phyloP scores from a whole-genome alignment of 2,797 vertebrate genomes.

The Ficedula albicollis region DNA sequence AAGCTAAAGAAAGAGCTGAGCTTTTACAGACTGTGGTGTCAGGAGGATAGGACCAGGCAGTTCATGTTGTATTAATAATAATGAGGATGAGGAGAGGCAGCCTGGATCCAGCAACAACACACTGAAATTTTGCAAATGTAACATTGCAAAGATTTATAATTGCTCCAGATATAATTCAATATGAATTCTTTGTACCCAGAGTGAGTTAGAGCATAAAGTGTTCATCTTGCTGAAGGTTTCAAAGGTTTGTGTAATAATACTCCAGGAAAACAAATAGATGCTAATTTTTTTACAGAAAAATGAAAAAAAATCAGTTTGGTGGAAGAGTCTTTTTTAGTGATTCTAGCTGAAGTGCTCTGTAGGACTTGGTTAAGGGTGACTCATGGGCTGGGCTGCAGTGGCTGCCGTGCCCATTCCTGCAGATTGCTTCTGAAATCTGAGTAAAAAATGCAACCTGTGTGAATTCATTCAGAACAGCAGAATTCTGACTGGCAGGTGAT shows the following conservation, averaged over 20 bases:
- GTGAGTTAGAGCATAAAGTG: background rate
- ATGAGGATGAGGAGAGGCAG: background rate
- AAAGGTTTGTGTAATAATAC: background rate
- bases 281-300: background rate
- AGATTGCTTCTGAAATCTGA: background rate
- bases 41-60: background rate
- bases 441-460: background rate
- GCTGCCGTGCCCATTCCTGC: background rate
- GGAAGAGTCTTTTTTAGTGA: background rate
- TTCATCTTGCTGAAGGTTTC: background rate
- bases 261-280: background rate
- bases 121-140: background rate
- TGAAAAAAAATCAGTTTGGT: fast-evolving
- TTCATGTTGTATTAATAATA: background rate
- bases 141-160: background rate
- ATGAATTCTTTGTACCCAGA: background rate
- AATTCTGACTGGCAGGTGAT: background rate
- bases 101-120: background rate
- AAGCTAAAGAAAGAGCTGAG: background rate
- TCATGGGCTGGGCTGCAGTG: background rate
- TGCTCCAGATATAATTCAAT: background rate
- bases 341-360: background rate
- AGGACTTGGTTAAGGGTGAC: background rate
- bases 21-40: background rate
- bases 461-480: background rate